Conservation (phyloP, 1,140 invertebrate genomes). For the Cyclargus thomasi region DNA sequence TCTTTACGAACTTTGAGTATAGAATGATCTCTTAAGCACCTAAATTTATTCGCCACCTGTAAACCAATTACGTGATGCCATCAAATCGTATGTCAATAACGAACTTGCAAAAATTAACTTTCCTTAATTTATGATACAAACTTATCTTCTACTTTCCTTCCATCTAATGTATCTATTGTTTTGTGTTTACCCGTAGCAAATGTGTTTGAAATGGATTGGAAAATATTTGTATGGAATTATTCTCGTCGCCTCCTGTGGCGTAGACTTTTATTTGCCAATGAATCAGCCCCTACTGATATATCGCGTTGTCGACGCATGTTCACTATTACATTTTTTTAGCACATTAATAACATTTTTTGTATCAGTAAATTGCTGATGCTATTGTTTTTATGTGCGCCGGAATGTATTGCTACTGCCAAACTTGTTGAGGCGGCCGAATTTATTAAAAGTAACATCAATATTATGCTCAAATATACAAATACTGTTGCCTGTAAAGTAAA, state of each 20-base stretch:
- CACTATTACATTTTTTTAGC: constrained; percentile 53
- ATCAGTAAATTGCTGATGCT: constrained; percentile 30
- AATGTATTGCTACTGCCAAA: constrained; percentile 12
- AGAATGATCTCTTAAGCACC: no score
- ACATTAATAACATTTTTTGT: constrained; percentile 40
- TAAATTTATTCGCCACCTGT: no score
- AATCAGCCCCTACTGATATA: constrained; percentile 68
- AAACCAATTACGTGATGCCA: no score
- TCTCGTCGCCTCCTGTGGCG: constrained; percentile 60
- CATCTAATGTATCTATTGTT: constrained; percentile 22
- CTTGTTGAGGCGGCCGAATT: not conserved
- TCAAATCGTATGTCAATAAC: no score
- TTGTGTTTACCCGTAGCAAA: constrained; percentile 36
- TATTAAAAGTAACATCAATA: not conserved
- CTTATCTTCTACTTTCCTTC: constrained; percentile 19
- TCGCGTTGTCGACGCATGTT: constrained; percentile 48
- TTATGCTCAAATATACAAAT: no score
- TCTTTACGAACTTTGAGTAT: no score
- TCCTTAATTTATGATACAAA: no score
- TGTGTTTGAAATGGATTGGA: constrained; percentile 57
- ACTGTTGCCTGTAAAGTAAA: no score
- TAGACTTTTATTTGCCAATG: constrained; percentile 64
- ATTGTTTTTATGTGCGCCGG: constrained; percentile 16
- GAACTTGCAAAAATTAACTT: no score
- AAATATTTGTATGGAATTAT: constrained; percentile 68